Conservation (phyloP, 1,140 invertebrate species). For the Coptotermes formosanus region DNA sequence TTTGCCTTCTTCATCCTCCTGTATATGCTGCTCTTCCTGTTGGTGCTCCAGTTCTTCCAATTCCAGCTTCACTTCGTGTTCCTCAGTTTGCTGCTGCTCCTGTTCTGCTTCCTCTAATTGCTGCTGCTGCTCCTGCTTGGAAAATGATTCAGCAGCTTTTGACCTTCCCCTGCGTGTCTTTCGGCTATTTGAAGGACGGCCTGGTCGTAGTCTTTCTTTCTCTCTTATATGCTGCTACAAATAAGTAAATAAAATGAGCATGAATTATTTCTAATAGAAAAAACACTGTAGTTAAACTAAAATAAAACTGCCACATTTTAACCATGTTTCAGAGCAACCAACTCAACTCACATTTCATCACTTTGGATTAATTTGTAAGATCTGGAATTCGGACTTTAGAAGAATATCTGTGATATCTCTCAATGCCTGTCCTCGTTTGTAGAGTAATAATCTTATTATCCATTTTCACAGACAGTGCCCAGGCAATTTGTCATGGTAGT, state of each 20-base stretch:
- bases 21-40: neutral
- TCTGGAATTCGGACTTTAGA: too few species aligned
- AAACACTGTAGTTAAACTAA: too few species aligned
- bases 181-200: neutral
- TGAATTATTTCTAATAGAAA: too few species aligned
- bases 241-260: neutral
- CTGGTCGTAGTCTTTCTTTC: neutral
- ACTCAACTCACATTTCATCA: too few species aligned
- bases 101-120: neutral
- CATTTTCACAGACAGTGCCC: too few species aligned
- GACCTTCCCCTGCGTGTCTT: neutral
- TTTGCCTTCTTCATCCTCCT: neutral
- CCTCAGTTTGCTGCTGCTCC: neutral
- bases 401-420: too few species aligned
- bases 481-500: too few species aligned
- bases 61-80: neutral
- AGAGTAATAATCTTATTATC: too few species aligned
- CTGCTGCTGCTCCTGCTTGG: neutral
- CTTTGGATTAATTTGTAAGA: too few species aligned
- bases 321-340: too few species aligned
- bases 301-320: too few species aligned
- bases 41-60: slow-evolving; percentile 10
- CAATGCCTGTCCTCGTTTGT: too few species aligned
- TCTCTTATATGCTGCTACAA: neutral
- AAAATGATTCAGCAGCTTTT: neutral